A percentile compares a stretch with the other conserved stretches of the same genome.
Evolutionary conservation across 2,797 vertebrate species (phyloP).

Genomic region (Trichosurus vulpecula): DNA sequence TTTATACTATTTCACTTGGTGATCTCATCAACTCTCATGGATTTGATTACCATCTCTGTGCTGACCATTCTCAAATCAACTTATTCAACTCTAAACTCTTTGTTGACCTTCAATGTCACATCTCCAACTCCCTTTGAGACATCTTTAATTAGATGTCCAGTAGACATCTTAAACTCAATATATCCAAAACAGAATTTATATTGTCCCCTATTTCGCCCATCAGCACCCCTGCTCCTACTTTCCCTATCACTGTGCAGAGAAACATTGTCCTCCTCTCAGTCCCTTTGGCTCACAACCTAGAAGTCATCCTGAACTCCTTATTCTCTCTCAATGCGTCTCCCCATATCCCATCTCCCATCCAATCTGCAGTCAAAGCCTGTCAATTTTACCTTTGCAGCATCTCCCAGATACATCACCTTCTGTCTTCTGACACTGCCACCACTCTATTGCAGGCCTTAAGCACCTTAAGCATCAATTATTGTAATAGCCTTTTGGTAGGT

Average conservation of each 20-base stretch:
- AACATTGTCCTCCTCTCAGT: background rate
- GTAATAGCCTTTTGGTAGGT: background rate
- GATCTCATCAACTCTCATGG: background rate
- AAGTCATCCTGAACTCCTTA: background rate
- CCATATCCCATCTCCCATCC: fast-evolving
- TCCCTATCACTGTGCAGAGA: background rate
- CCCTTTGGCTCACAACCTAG: background rate
- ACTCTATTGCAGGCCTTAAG: background rate
- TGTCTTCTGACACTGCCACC: background rate
- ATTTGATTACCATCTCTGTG: background rate
- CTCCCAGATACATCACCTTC: background rate
- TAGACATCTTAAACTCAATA: background rate
- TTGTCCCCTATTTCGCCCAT: background rate
- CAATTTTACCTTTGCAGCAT: background rate
- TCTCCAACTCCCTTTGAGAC: background rate
- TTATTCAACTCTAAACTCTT: background rate
- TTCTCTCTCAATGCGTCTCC: background rate
- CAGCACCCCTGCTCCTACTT: background rate
- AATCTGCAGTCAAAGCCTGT: background rate
- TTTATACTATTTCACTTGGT: background rate
- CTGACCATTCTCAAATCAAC: background rate
- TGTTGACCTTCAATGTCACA: background rate
- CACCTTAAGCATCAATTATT: background rate
- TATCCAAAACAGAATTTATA: background rate
- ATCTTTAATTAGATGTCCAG: background rate